These are phyloP conservation scores for Lasioglossum albipes DNA, from an alignment of 1,140 invertebrate genomes.

Conservation along the genomic window DNA sequence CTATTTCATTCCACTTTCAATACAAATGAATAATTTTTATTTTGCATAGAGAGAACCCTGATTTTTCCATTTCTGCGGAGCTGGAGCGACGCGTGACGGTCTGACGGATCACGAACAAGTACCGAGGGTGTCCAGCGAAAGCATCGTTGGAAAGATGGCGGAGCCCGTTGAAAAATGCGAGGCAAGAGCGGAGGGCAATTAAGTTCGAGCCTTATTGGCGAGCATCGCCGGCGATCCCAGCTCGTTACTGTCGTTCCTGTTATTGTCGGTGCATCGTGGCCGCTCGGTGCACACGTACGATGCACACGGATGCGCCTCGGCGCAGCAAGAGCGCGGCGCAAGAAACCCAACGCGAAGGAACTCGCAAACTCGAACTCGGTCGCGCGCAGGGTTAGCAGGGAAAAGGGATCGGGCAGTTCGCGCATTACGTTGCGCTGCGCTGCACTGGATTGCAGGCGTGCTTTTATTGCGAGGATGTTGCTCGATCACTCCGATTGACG, in stretches of 20 bases:
- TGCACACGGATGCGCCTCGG: conserved; percentile 1
- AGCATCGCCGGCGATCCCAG: conserved; percentile 25
- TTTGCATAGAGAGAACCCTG: too few species aligned
- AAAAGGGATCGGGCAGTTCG: conserved; percentile 53
- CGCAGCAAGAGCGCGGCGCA: conserved; percentile 23
- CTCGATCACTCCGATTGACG: conserved; percentile 58
- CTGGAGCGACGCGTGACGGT: too few species aligned
- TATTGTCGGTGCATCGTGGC: conserved; percentile 36
- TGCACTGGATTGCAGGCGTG: conserved; percentile 61
- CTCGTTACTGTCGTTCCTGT: conserved; percentile 53
- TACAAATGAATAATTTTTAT: too few species aligned
- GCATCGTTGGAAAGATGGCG: background rate
- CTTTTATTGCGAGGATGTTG: conserved; percentile 70
- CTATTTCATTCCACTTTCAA: too few species aligned
- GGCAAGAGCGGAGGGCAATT: conserved; percentile 10
- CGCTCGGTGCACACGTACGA: conserved; percentile 22
- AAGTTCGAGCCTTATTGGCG: conserved; percentile 22
- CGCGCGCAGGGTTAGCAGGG: conserved; percentile 68
- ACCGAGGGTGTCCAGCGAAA: background rate
- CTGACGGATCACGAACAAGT: too few species aligned
- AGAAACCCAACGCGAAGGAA: conserved; percentile 63
- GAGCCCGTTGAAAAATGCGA: background rate
- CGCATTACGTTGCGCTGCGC: too few species aligned
- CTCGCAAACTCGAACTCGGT: conserved; percentile 51
- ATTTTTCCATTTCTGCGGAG: too few species aligned